Evolutionary conservation across 2,113 vertebrate genomes (phyloP), one percentile per base, ranked within the genome.

Genomic region (Lophura nycthemera): DNA sequence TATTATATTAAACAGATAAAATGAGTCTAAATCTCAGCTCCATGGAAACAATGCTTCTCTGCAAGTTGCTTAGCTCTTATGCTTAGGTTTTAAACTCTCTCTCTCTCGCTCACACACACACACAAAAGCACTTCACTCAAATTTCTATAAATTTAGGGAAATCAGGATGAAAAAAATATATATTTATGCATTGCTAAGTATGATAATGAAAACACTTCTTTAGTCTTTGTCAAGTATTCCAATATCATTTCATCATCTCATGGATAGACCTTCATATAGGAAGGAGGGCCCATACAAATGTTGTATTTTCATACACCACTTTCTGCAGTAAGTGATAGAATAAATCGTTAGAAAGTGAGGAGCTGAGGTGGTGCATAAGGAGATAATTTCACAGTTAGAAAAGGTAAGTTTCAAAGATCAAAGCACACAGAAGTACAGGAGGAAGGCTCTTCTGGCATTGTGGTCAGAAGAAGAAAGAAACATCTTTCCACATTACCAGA

Each of bases 21-120:
- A 88, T 69, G 4, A 89, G 21, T n/a, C 73, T 75, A 93, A 95
- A 88, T 2, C 30, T 72, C 32, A 73, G 67, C 50, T 91, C 77
- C 87, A 96, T 59, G 67, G 87, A 95, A 95, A 96, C 56, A 92
- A 52, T n/a, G 74, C 16, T 80, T 86, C 22, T 83, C 57, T 81
- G 25, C 42, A 83, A 93, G 43, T 40, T 75, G 29, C 48, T 88
- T 78, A 52, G 43, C 22, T 88, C 18, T 67, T 74, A 71, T 34
- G 30, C 27, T 29, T 79, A 45, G 3, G 5, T 78, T 93, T 92
- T 82, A 81, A 94, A 74, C 34, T 24, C 17, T 30, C 20, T 40
- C 36, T 64, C 25, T 63, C 24, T 25, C 17, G 24, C 29, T 25
- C 20, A 65, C 16, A 64, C 10, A 64, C 7, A 61, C 13, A 66